Evolutionary conservation across 2,113 vertebrate genomes (phyloP).

Genomic region (Mus spicilegus): DNA sequence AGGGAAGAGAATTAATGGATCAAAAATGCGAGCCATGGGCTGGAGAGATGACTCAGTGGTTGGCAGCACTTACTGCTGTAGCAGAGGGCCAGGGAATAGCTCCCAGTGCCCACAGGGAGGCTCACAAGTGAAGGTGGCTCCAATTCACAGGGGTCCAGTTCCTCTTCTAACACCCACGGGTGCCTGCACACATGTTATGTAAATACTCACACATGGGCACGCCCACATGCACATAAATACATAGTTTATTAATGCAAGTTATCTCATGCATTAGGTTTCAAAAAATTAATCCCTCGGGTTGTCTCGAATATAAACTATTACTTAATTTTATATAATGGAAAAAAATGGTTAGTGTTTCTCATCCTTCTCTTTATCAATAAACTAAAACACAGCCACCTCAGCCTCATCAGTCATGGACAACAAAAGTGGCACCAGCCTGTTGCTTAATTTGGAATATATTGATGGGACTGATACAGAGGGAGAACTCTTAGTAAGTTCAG

Average conservation of each 20-base stretch:
- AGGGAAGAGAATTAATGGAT: slow-evolving; percentile 24
- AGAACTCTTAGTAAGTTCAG: not conserved
- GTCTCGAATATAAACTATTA: not conserved
- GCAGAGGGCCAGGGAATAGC: not conserved
- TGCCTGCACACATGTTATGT: too few species aligned
- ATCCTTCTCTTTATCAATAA: not conserved
- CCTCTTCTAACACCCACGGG: not conserved
- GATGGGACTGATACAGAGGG: not conserved
- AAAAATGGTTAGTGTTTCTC: not conserved
- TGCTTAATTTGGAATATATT: not conserved
- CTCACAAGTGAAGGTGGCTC: too few species aligned
- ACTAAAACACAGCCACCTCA: not conserved
- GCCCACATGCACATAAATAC: not conserved
- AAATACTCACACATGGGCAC: not conserved
- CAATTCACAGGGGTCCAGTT: not conserved
- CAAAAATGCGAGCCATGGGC: not conserved
- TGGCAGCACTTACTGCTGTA: not conserved
- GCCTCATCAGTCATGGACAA: not conserved
- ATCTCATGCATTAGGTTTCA: not conserved
- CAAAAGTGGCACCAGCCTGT: not conserved
- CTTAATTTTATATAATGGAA: slow-evolving; percentile 14
- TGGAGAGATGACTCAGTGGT: not conserved
- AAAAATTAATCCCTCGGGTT: not conserved
- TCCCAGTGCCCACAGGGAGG: not conserved
- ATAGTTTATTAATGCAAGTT: not conserved